Evolutionary conservation across 2,113 vertebrate species (phyloP), one percentile per base, ranked within the genome.

Genomic region (Typhlomys cinereus): DNA sequence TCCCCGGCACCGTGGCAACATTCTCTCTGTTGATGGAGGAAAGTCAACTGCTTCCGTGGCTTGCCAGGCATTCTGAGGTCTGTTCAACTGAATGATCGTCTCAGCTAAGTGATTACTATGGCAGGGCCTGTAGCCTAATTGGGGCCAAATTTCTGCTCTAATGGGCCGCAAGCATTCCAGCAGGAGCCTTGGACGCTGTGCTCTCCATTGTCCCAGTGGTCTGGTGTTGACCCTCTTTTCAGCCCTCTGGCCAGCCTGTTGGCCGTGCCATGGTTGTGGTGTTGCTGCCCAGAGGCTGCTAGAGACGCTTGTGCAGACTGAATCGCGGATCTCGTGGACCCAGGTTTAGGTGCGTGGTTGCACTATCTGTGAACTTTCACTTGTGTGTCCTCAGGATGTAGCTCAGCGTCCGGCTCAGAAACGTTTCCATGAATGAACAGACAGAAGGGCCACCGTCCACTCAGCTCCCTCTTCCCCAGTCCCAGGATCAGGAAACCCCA

Each of bases 51-150:
- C 41, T 74, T 66, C 76, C 57, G 73, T 5, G 36, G 85, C 41
- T 88, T 50, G 76, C 21, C 14, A 25, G 71, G 54, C 85, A 61
- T 90, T 82, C 78, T 75, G 93, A 90, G 61, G 71, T 88, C 46
- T 59, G 13, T 59, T 80, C 76, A 71, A 73, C 39, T 93, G 34
- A 69, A 4, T 88, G 91, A 36, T 80, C 18, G 44, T 84, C 88
- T 78, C 69, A 76, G 61, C 71, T 82, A 80, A 66, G 31, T 67
- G 92, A 39, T 64, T 79, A 27, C 69, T 39, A 66, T 54, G 48
- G 17, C 54, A 50, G 34, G 61, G 50, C 18, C 41, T 73, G 5
- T 62, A 50, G 74, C 34, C 88, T 78, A 74, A 78, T 7, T 50
- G 62, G 85, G 25, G 10, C 23, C 62, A 21, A 67, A n/a, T 73